Percentiles rank a stretch among this genome's conserved stretches.
phyloP scores from a whole-genome alignment of 2,797 vertebrate species.

The Mallotus villosus region DNA sequence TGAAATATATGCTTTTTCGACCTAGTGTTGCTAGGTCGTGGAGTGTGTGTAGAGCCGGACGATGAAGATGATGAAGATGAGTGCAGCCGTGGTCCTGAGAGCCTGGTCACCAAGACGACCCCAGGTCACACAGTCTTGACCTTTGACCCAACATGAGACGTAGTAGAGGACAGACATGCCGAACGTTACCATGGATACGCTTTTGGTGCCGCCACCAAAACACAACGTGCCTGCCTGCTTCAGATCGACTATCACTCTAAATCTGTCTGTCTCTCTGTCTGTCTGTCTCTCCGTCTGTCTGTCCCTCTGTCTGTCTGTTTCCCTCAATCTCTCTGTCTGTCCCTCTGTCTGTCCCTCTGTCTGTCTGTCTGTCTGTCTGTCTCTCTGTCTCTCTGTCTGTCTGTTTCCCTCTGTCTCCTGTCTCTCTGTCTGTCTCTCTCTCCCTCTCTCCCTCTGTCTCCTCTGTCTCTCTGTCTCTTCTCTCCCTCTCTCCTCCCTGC shows the following conservation, averaged over 20 bases:
- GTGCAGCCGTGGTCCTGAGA: constrained; percentile 13
- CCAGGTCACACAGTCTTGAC: constrained; percentile 33
- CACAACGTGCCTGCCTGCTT: too few relatives aligned
- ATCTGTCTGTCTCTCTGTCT: too few relatives aligned
- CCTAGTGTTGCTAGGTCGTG: too few relatives aligned
- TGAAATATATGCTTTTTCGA: too few relatives aligned
- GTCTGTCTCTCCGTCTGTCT: not conserved
- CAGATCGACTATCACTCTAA: too few relatives aligned
- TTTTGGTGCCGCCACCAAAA: not conserved
- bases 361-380: too few relatives aligned
- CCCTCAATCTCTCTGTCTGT: not conserved
- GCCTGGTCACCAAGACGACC: constrained; percentile 22
- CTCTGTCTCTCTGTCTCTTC: too few relatives aligned
- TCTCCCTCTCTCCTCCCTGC: not conserved
- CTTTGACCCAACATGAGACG: constrained; percentile 71
- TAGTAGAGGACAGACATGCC: constrained; percentile 24
- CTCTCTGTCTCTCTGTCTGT: too few relatives aligned
- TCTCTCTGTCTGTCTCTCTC: not conserved
- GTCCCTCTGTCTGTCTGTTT: not conserved
- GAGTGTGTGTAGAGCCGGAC: not conserved
- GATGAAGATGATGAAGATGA: constrained; percentile 6
- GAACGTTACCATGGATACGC: not conserved
- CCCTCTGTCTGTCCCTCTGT: too few relatives aligned
- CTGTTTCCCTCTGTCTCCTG: not conserved
- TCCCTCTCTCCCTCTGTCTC: too few relatives aligned